Percentiles rank a stretch among this genome's conserved stretches.
Evolutionary conservation across 2,888 invertebrate genomes (phyloP).

Genomic region (Eupelmus urozonus): DNA sequence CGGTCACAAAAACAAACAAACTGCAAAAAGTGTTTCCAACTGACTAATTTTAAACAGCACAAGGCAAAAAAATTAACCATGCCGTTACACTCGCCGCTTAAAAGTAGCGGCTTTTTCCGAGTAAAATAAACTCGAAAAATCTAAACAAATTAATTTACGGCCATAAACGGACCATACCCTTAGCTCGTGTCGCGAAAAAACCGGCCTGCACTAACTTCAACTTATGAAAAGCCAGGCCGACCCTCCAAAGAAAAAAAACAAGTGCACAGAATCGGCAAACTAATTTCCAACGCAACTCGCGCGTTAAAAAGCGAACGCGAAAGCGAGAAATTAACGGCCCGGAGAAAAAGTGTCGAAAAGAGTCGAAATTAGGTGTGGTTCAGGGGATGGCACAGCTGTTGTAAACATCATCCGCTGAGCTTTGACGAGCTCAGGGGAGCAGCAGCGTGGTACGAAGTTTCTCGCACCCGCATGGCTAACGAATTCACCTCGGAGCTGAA

Average conservation of each 20-base stretch:
- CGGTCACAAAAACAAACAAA: no score
- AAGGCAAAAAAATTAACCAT: no score
- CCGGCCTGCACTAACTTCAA: neutral
- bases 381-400: neutral
- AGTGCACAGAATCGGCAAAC: conserved; percentile 15
- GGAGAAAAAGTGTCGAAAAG: conserved; percentile 24
- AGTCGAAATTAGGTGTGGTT: conserved; percentile 39
- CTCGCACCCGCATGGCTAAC: neutral
- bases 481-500: conserved; percentile 3
- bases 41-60: no score
- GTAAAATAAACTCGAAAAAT: neutral
- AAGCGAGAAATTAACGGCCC: neutral
- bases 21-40: no score
- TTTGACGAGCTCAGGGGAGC: neutral
- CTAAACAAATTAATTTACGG: conserved; percentile 20
- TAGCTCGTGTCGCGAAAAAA: conserved; percentile 5
- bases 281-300: conserved; percentile 25
- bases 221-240: neutral
- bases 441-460: conserved; percentile 19
- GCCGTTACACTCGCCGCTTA: no score
- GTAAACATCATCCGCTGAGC: conserved; percentile 17
- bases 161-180: neutral
- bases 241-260: conserved; percentile 1
- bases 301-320: conserved; percentile 11
- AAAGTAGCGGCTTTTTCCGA: no score